Evolutionary conservation across 2,113 vertebrate species (phyloP).

Genomic region (Hippopotamus amphibius): DNA sequence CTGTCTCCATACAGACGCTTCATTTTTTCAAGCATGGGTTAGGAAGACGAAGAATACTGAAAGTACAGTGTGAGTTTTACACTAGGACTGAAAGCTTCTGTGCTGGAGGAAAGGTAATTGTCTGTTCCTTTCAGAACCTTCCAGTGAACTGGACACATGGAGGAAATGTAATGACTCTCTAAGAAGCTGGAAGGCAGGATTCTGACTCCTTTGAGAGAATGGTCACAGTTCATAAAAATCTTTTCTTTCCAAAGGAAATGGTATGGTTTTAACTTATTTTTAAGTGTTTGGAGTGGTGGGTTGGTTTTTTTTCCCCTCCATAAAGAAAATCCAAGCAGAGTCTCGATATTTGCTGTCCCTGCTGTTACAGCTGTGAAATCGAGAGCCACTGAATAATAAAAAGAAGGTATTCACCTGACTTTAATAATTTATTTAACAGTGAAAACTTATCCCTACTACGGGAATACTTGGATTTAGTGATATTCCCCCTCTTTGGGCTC

Average conservation of each 20-base stretch:
- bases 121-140: not conserved
- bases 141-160: not conserved
- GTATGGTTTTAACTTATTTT: conserved; percentile 63
- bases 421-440: conserved; percentile 42
- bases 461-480: conserved; percentile 36
- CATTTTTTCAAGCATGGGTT: not conserved
- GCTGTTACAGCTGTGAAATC: not conserved
- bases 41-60: not conserved
- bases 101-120: not conserved
- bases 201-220: conserved; percentile 56
- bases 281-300: conserved; percentile 11
- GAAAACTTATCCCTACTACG: conserved; percentile 33
- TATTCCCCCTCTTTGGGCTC: not conserved
- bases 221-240: conserved; percentile 66
- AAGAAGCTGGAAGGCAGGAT: not conserved
- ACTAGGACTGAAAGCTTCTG: not conserved
- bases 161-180: not conserved
- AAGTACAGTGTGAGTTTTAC: not conserved
- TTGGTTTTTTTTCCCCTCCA: not conserved
- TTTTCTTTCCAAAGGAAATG: conserved; percentile 69
- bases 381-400: conserved; percentile 56
- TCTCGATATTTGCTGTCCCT: not conserved
- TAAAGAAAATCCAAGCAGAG: conserved; percentile 48
- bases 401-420: conserved; percentile 60
- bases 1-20: not conserved